phyloP scores from a whole-genome alignment of 2,888 invertebrate species.

The Eurytoma adleriae region DNA sequence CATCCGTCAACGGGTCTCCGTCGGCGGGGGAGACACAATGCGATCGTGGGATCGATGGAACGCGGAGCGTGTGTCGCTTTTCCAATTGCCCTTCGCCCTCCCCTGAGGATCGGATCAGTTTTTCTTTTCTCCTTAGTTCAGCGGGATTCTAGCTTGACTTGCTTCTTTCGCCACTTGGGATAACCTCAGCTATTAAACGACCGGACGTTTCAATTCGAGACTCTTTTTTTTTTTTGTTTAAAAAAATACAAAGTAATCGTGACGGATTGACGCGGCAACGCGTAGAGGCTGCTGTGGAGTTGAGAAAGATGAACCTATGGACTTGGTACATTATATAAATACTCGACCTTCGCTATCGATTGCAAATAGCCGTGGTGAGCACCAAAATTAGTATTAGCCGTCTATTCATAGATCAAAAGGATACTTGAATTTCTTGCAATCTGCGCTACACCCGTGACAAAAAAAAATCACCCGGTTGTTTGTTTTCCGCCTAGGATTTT shows the following conservation, averaged over 20 bases:
- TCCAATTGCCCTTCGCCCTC: constrained; percentile 35
- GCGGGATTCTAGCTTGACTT: background rate
- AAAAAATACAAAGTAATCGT: too few relatives aligned
- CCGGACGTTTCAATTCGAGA: too few relatives aligned
- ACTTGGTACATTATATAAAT: background rate
- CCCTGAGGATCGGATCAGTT: too few relatives aligned
- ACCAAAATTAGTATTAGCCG: constrained; percentile 5
- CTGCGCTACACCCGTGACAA: too few relatives aligned
- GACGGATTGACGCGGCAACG: too few relatives aligned
- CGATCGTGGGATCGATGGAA: constrained; percentile 27
- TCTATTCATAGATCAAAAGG: constrained; percentile 13
- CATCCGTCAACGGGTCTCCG: constrained; percentile 36
- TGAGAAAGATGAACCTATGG: too few relatives aligned
- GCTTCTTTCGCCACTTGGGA: too few relatives aligned
- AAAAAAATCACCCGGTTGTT: too few relatives aligned
- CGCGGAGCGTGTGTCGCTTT: constrained; percentile 22
- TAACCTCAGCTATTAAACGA: too few relatives aligned
- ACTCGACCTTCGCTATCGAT: constrained; percentile 10
- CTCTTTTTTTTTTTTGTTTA: too few relatives aligned
- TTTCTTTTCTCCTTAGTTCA: background rate
- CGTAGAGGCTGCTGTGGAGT: too few relatives aligned
- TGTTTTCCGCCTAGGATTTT: too few relatives aligned
- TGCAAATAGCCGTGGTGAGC: background rate
- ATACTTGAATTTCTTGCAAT: background rate
- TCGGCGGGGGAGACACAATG: background rate